Base-by-base conservation (phyloP, 2,797 vertebrate genomes). In the Acrossocheilus fasciatus region DNA sequence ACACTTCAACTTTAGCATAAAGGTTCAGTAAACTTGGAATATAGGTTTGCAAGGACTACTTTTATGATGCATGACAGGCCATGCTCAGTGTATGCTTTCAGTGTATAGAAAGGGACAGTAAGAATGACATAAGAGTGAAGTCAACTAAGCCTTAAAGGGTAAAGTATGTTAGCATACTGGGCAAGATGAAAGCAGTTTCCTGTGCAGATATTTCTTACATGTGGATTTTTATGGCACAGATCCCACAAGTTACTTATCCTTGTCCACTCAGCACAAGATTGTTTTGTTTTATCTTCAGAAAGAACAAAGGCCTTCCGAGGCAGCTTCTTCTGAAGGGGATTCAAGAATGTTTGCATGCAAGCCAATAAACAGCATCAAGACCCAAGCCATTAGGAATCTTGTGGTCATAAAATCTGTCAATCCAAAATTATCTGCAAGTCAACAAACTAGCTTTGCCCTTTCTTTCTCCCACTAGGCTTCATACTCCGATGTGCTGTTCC, bases 401-500 rank as follows among this genome's bases (percentile, higher is more conserved):
- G 15, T 30, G 50, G 45, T 69, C n/a, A n/a, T 83, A 72, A 39
- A 52, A 59, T 26, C 14, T 62, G 36, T 77, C 45, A 7, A 34
- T 57, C 41, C 7, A 45, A 85, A 76, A 34, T 43, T 3, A 68
- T 69, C 47, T 87, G 59, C 62, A 50, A 18, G 2, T 57, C 52
- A 20, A 68, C 20, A 36, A 70, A 81, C 7, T 45, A 12, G 14
- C 7, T 83, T 20, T 41, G 23, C 45, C 41, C 59, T 72, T 17
- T 57, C 30, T 73, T 26, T 78, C 47, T 86, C 47, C 84, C 50
- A 52, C 2, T 91, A 99, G 98, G 97, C 96, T 88, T 94, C 95
- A 64, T 99, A 96, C 91, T 94, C 95, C 50, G 96, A 97, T 87
- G 93, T 96, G 91, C 94, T 98, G 90, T 99, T 99, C 93, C 95